Base-by-base conservation (phyloP, 2,888 invertebrate genomes). In the Drosophila kuntzei region DNA sequence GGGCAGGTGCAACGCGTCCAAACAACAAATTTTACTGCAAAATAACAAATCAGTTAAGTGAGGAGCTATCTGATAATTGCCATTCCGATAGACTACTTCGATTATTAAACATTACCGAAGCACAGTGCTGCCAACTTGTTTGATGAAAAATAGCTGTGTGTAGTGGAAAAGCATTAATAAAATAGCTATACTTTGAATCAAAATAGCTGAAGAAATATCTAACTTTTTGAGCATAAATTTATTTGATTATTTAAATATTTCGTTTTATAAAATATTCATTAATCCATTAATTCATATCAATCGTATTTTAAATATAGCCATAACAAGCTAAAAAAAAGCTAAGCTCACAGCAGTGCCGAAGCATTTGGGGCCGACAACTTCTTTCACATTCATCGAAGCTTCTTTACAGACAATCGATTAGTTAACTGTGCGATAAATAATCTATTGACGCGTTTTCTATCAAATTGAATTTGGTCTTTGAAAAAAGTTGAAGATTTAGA, bases 31-130 rank as follows among this genome's bases (percentile, higher is more conserved):
- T 74, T 74, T 76, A 49, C 57, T 46, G 79, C 69, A 76, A 76
- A 75, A 75, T 74, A 64, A 65, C 60, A 76, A 76, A 79, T 76
- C 75, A 74, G 75, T 76, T 74, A 55, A 66, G 54, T 62, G 79
- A 57, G 73, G 61, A 74, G 73, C 78, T 62, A 66, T 59, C 58
- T 59, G n/a, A 0, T 18, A 77, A 72, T 55, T 71, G 54, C 54
- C 66, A 63, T 73, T 73, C 60, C 75, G 75, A 78, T 78, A 67
- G 41, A 11, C 9, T 7, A 49, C 14, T 50, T 71, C 72, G 78
- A 75, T 72, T 43, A 20, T 39, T 11, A 16, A 8, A 29, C 12
- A 18, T 34, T 44, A n/a, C 2, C 36, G 51, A 9, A 18, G 3
- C 5, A 22, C 4, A 20, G 57, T 3, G 9, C 68, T 78, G 79